Evolutionary conservation across 2,888 invertebrate genomes (phyloP), one percentile per base, ranked within the genome.

Genomic region (Saturnia pavonia): DNA sequence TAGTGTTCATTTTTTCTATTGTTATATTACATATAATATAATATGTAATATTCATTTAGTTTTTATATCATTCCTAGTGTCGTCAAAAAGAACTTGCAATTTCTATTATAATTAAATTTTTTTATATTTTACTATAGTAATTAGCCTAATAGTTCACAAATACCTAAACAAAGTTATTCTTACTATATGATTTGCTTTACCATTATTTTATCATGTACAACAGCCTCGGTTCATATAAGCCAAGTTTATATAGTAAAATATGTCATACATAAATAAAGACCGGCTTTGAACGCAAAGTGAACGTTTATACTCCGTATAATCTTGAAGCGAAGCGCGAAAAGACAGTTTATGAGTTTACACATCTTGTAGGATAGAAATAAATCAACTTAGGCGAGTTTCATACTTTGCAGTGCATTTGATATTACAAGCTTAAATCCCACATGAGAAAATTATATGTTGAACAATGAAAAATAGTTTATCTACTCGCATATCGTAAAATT

Each of bases 231-330:
- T 57, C 57, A 57, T 57, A 57, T 25, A 25, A 57, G n/a, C 25
- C 57, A 66, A 66, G 42, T 66, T 69, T 3, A n/a, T 27, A 65
- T 19, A 48, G 25, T 48, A 67, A 70, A 70, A 70, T 70, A 70
- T 70, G 70, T 70, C 70, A 70, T 70, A 66, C 54, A 70, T 70
- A 67, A 70, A 67, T 70, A 42, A 70, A 45, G 54, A 16, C 16
- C 54, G 51, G n/a, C 54, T 54, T 22, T 70, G 67, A 67, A 70
- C 66, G 67, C 67, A 70, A 70, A 70, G 66, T 67, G 8, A 66
- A 54, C 66, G 42, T 70, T 67, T 43, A 67, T 70, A 27, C 54
- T 69, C 34, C 66, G 66, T 67, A 51, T 42, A 51, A 67, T 66
- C 40, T 65, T 40, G 40, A 65, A 65, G 40, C 19, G 65, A 70